These are phyloP conservation scores for Cottus gobio DNA, from an alignment of 2,113 vertebrate species.

Conservation along the genomic window DNA sequence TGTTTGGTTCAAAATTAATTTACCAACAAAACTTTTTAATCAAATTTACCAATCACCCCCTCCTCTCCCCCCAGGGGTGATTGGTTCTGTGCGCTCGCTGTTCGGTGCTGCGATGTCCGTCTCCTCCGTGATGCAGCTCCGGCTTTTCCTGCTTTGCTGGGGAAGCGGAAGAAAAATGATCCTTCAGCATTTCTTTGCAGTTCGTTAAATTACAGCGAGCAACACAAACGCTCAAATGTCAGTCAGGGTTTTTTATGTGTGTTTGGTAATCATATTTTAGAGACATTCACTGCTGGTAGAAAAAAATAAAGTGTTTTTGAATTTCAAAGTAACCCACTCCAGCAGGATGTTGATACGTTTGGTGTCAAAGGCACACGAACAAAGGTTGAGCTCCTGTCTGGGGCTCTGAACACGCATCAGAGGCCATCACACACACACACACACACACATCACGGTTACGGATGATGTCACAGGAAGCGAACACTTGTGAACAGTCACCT, in stretches of 20 bases:
- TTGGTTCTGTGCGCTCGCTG: not conserved
- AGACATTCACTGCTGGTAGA: not conserved
- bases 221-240: slow-evolving; percentile 40
- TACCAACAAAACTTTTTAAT: slow-evolving; percentile 75
- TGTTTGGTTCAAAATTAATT: slow-evolving; percentile 73
- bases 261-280: slow-evolving; percentile 2
- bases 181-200: slow-evolving; percentile 46
- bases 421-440: no score
- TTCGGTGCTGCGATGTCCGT: slow-evolving; percentile 20
- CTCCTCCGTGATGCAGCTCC: slow-evolving; percentile 4
- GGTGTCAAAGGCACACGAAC: no score
- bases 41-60: slow-evolving; percentile 37
- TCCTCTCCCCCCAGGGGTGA: slow-evolving; percentile 37
- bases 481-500: no score
- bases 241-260: slow-evolving; percentile 6
- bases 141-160: not conserved
- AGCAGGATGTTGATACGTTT: not conserved
- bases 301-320: not conserved
- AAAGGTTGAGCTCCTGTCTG: not conserved
- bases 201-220: slow-evolving; percentile 47
- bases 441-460: no score
- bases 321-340: slow-evolving; percentile 6
- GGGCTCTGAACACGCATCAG: no score
- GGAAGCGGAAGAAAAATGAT: slow-evolving; percentile 56
- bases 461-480: not conserved